Base-by-base conservation (phyloP, 2,797 vertebrate species). In the Molossus alvarezi region DNA sequence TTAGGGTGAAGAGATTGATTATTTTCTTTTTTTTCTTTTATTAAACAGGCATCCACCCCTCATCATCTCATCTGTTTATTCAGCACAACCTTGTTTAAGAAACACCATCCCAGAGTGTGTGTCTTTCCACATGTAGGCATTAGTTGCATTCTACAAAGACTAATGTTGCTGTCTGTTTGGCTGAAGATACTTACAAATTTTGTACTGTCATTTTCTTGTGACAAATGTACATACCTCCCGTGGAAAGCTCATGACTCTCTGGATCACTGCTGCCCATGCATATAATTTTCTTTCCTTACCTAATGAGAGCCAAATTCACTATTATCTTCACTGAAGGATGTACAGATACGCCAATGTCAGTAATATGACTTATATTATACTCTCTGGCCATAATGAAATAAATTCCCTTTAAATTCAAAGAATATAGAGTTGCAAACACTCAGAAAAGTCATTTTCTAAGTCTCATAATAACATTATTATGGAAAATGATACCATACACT, bases 381-480 rank as follows among this genome's bases (percentile, higher is more conserved):
- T 82, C 55, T 84, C 9, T 72, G 17, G 12, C 81, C 64, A 76
- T 89, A 45, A 53, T 9, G 86, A 81, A 92, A 62, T 72, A 69
- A 91, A 62, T 4, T 62, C 6, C 6, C 27, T 41, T 81, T 87
- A 94, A 90, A 81, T 76, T 75, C 27, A 60, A 92, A 67, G 37
- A 11, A 79, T 41, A 86, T 8, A 90, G 23, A 88, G 12, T 79
- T 92, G 9, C 51, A 92, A 88, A 92, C 37, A 91, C 27, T 73
- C 51, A 75, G 21, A 71, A 73, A 88, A 86, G 29, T 23, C 18
- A 20, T 69, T 97, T 94, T 80, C 11, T 13, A 91, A 86, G 55
- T 92, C 33, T 95, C 37, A 65, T 80, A 82, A 72, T 89, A 79
- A 88, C 12, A 13, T 85, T 92, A 91, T 89, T 87, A 84, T 62